Evolutionary conservation across 2,797 vertebrate species (phyloP), one percentile per base, ranked within the genome.

Genomic region (Microcaecilia unicolor): DNA sequence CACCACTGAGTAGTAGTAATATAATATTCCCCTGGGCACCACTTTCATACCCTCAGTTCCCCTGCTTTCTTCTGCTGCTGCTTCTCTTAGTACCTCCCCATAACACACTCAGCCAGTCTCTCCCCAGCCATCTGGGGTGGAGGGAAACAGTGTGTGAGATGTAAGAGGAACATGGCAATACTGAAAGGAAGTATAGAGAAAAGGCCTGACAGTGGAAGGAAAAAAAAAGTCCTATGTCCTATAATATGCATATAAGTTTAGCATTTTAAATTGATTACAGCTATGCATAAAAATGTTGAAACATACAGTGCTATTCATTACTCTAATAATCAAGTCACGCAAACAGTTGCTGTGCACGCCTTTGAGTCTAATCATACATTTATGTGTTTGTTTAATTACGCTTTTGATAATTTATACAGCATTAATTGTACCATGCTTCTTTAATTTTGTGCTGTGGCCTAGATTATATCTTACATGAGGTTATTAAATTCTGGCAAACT

Each of bases 351-450:
- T 17, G 6, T 44, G 42, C 22, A 41, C 15, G 16, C 44, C 53
- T 29, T 57, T 43, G 41, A 54, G 61, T 46, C 37, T 49, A 37
- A 54, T 59, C 31, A 47, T 51, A 31, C 59, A 43, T 61, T 59
- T 59, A 48, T 64, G 59, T 46, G 34, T 49, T 8, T n/a, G 29
- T 58, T 66, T 70, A 70, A 70, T 67, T 58, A 63, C 60, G 54
- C 62, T 64, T 65, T 73, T 56, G 64, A 63, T 62, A 55, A 55
- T 56, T 59, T 61, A 67, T 73, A 51, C 62, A 70, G 70, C 70
- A 70, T 70, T 73, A 70, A 73, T 73, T 67, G 70, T 70, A 50
- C 46, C 22, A 52, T 58, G 56, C 54, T 61, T 55, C 61, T 64
- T 60, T 55, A 57, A 73, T 57, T 64, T 47, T 47, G 54, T 70